Evolutionary conservation across 2,113 vertebrate genomes (phyloP), one percentile per base, ranked within the genome.

Genomic region (Pongo abelii): DNA sequence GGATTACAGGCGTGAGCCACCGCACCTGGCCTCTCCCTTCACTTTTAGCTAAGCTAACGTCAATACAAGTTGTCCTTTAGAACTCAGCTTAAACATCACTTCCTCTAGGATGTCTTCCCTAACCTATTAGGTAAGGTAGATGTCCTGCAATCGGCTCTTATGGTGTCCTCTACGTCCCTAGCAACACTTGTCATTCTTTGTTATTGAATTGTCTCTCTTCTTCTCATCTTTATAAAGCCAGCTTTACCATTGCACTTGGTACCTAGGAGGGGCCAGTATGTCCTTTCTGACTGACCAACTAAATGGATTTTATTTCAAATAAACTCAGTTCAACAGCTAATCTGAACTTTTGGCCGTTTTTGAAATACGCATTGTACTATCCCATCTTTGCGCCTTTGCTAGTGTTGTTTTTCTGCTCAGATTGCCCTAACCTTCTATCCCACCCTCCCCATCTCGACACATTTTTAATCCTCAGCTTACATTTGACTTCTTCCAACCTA

Each of bases 301-400:
- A 89, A 72, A 25, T 55, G 59, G 69, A n/a, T 59, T 22, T 70
- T 86, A 57, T 69, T 57, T 17, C 64, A 96, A 81, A 80, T 75
- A 74, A 89, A 75, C 38, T 64, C 69, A 74, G 13, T 72, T n/a
- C 17, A 86, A 93, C 8, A 67, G 35, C 74, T 64, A 43, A 22
- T 84, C 35, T 95, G 55, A 89, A 23, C 80, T 80, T 84, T 89
- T 35, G 83, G 48, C 30, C 55, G 50, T 89, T 93, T 95, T 85
- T 88, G 61, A 91, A 84, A 75, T 43, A 87, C 5, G 11, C 12
- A 16, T 40, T 74, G 46, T 75, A 64, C 48, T 79, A 7, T 40
- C 6, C n/a, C 8, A 22, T 91, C 61, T 88, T 80, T 81, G 72
- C 74, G 13, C 7, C 23, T 92, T 64, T 92, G 78, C 46, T 90